Percentiles rank a stretch among this genome's conserved stretches.
Evolutionary conservation across 2,888 invertebrate genomes (phyloP).

Genomic region (Tipula confusa): DNA sequence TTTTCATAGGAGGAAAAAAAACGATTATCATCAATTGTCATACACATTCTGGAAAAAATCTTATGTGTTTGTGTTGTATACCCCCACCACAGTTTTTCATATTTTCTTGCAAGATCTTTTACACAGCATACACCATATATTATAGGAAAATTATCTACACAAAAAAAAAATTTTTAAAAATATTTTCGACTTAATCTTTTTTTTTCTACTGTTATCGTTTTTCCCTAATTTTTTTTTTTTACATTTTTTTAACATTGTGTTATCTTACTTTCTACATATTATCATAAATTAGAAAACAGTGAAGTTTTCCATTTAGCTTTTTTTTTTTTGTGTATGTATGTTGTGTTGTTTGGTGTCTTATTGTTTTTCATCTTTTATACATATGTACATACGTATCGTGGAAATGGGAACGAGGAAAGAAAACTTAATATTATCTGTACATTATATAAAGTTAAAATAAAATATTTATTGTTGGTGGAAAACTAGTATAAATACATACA

Average conservation of each 20-base stretch:
- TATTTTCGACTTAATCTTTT: conserved; percentile 20
- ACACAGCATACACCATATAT: conserved; percentile 15
- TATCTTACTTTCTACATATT: conserved; percentile 25
- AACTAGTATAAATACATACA: neutral
- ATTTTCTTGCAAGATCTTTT: neutral
- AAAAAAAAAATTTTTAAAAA: neutral
- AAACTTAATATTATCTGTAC: neutral
- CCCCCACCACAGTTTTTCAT: neutral
- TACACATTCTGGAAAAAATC: conserved; percentile 20
- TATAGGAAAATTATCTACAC: neutral
- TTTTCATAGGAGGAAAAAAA: conserved; percentile 4
- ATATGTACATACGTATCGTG: neutral
- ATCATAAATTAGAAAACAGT: conserved; percentile 25
- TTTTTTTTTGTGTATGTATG: neutral
- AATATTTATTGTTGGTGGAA: neutral
- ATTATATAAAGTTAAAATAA: neutral
- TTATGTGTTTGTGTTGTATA: neutral
- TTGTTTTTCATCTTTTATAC: neutral
- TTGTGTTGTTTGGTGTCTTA: neutral
- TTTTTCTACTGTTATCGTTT: conserved; percentile 15
- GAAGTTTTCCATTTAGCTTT: conserved; percentile 3
- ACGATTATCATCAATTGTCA: conserved; percentile 25
- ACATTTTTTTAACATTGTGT: neutral
- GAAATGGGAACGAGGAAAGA: neutral
- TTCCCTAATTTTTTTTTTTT: conserved; percentile 13